These are phyloP conservation scores for Drosophila quadrilineata DNA, from an alignment of 1,140 invertebrate genomes.

Conservation along the genomic window DNA sequence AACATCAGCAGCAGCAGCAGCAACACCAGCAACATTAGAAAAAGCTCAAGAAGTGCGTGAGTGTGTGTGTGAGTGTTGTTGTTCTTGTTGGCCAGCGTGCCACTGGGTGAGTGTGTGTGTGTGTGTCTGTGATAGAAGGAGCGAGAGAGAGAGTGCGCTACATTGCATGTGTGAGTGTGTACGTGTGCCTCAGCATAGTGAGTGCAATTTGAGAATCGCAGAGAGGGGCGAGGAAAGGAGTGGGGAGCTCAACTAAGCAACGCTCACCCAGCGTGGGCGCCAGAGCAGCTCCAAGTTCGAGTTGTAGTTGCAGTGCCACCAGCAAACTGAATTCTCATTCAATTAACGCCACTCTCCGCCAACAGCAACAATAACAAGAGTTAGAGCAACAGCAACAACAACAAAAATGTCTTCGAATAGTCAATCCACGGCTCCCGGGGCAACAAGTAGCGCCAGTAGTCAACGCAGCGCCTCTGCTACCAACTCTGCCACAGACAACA, in stretches of 20 bases:
- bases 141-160: too few relatives aligned
- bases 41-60: constrained; percentile 29
- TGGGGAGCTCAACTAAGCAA: not conserved
- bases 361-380: constrained; percentile 7
- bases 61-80: constrained; percentile 1
- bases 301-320: not conserved
- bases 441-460: constrained; percentile 69
- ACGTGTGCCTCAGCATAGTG: constrained; percentile 16
- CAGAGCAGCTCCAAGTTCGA: constrained; percentile 13
- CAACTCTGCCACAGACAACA: constrained; percentile 34
- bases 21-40: constrained; percentile 11
- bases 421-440: constrained; percentile 57
- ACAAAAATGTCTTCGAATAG: constrained; percentile 78
- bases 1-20: constrained; percentile 25
- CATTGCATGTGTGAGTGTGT: constrained; percentile 2
- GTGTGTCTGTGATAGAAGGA: constrained; percentile 11
- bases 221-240: not conserved
- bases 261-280: constrained; percentile 22
- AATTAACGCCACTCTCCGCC: not conserved
- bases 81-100: constrained; percentile 30
- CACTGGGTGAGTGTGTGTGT: constrained; percentile 15
- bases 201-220: too few relatives aligned
- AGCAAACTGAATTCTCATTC: not conserved
- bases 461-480: constrained; percentile 24
- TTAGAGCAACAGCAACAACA: constrained; percentile 6